Evolutionary conservation across 2,797 vertebrate genomes (phyloP), one percentile per base, ranked within the genome.

Genomic region (Lutjanus argentimaculatus): DNA sequence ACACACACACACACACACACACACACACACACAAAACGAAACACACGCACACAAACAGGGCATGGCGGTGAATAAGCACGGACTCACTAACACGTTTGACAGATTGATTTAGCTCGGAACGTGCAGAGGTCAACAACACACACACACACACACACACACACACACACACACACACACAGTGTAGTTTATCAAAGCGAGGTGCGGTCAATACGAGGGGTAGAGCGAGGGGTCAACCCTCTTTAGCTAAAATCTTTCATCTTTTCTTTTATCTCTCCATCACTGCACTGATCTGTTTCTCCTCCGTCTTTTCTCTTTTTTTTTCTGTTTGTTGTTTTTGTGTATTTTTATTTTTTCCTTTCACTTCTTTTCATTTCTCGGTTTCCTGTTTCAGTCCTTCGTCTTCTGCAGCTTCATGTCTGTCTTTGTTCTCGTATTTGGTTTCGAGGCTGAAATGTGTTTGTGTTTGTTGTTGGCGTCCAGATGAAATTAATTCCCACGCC

Each of bases 21-120:
- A 71, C 58, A 73, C 43, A 66, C 45, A 56, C 71, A 57, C 65
- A 67, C 68, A 48, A 68, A 75, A 2, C 3, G 30, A 36, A 36
- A 36, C 30, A 36, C 30, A 36, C 30, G 30, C 68, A 22, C 73
- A 74, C 76, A 88, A 83, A 91, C 85, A 91, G 84, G 84, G 87
- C 93, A 90, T 92, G 93, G 90, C 84, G 88, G 90, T 91, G 93
- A 92, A 94, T 94, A 93, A 93, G 92, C 91, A 94, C 84, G 58
- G 83, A 85, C 80, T 80, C 67, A 45, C 87, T 90, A 91, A 91
- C 88, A 72, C 88, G 66, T 88, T 89, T 91, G 92, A 93, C 91
- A 88, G 91, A 92, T 92, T 91, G 93, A 94, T 94, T 93, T 92
- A 92, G 85, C 75, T 86, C 51, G 1, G 72, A 87, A 87, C 75